Percentiles rank a stretch among this genome's conserved stretches.
These are phyloP conservation scores for Cylas formicarius DNA, from an alignment of 1,140 invertebrate genomes.

Conservation along the genomic window DNA sequence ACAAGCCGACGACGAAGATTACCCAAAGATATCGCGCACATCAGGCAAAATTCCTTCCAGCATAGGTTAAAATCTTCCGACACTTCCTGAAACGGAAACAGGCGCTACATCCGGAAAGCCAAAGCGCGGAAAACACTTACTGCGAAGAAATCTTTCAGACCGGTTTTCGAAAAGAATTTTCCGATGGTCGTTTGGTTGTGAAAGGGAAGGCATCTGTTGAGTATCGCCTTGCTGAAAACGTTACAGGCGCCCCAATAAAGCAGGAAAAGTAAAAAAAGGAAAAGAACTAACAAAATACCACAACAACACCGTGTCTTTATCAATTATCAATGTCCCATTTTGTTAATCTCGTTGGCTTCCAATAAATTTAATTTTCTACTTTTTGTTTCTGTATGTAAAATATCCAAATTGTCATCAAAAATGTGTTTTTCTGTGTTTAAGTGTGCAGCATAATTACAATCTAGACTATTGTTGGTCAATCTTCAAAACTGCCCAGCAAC, in stretches of 20 bases:
- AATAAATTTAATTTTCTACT: no score
- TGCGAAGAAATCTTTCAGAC: conserved; percentile 49
- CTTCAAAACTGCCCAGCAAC: no score
- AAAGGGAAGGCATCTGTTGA: conserved; percentile 52
- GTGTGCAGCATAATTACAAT: no score
- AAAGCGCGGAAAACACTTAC: conserved; percentile 36
- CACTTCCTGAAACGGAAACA: conserved; percentile 48
- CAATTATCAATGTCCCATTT: no score
- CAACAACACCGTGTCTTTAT: no score
- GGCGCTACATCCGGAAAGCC: conserved; percentile 9
- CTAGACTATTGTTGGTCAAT: no score
- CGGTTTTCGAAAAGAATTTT: conserved; percentile 46
- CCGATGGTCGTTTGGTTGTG: conserved; percentile 40
- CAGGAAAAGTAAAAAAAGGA: no score
- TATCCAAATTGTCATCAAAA: no score
- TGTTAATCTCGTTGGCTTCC: no score
- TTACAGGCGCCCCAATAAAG: no score
- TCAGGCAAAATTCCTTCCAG: conserved; percentile 56
- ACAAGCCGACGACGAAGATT: conserved; percentile 30
- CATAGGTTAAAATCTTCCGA: conserved; percentile 53
- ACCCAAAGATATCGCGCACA: conserved; percentile 57
- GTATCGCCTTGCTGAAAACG: conserved; percentile 45
- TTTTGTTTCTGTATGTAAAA: no score
- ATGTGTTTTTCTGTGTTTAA: no score
- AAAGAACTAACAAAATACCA: conserved; percentile 3